phyloP scores from a whole-genome alignment of 2,888 invertebrate genomes.

The Agrypnus murinus region DNA sequence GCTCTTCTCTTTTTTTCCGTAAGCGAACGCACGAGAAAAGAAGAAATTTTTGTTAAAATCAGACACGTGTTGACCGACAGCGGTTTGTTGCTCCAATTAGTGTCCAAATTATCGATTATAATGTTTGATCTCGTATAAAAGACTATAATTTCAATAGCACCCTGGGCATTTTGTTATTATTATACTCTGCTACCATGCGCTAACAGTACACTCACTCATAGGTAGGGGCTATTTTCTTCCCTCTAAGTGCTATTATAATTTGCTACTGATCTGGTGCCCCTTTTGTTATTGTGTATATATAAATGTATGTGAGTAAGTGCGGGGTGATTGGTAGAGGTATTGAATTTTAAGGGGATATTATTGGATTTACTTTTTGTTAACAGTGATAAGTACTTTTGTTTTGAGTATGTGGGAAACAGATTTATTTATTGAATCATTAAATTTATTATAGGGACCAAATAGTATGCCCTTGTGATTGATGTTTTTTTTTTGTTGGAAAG shows the following conservation, averaged over 20 bases:
- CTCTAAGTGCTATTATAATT: conserved; percentile 67
- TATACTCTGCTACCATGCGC: too few relatives aligned
- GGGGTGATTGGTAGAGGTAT: too few relatives aligned
- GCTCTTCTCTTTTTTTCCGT: conserved; percentile 56
- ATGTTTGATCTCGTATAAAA: conserved; percentile 43
- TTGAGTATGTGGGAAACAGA: neutral
- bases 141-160: conserved; percentile 46
- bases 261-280: conserved; percentile 63
- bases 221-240: conserved; percentile 61
- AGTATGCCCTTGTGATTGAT: too few relatives aligned
- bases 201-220: too few relatives aligned
- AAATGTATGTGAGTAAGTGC: neutral
- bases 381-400: conserved; percentile 1
- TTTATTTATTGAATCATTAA: neutral
- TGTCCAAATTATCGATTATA: conserved; percentile 51
- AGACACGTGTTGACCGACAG: conserved; percentile 64
- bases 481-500: too few relatives aligned
- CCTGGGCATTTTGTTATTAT: conserved; percentile 42
- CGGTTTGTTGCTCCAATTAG: conserved; percentile 65
- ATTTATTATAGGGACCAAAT: neutral
- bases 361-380: too few relatives aligned
- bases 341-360: too few relatives aligned
- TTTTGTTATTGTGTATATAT: conserved; percentile 45
- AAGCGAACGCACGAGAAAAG: conserved; percentile 62
- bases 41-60: conserved; percentile 60